Evolutionary conservation across 1,140 invertebrate species (phyloP), one percentile per base, ranked within the genome.

Genomic region (Tribolium madens): DNA sequence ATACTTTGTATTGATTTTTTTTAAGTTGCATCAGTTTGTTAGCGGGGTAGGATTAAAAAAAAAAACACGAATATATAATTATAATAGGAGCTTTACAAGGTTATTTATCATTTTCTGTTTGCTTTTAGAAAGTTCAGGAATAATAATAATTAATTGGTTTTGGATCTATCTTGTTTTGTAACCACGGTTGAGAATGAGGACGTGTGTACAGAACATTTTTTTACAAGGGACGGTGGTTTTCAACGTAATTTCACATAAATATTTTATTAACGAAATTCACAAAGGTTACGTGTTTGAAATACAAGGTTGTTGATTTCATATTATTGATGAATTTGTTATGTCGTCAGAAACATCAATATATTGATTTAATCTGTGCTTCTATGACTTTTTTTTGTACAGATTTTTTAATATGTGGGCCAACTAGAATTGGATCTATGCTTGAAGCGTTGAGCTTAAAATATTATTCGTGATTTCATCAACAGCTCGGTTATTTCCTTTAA

Each of bases 101-200:
- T 33, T 26, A 7, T 64, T 64, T 64, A 64, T 64, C 57, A 64
- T 33, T 64, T 33, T 64, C 18, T 31, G 21, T 17, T 21, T 64
- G 15, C 26, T 64, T 33, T 14, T 64, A n/a, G 3, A 17, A 52
- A 14, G 9, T n/a, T 18, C 52, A 2, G 17, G 6, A 57, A 17
- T 18, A 57, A n/a, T n/a, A n/a, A n/a, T n/a, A n/a, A n/a, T n/a
- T n/a, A n/a, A 57, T 57, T 57, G 52, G 21, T 57, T 26, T 18
- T 9, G n/a, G 52, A 57, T 21, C 18, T 12, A 26, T 57, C 17
- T 57, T 21, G 10, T 26, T 57, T 57, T 57, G 17, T 57, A 15
- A 17, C 15, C 6, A 1, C 13, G 48, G 12, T 3, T 4, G 12
- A 47, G n/a, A 47, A 13, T 47, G 46, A 47, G 46, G 46, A 13